Evolutionary conservation across 2,888 invertebrate species (phyloP), one percentile per base, ranked within the genome.

Genomic region (Hyles lineata): DNA sequence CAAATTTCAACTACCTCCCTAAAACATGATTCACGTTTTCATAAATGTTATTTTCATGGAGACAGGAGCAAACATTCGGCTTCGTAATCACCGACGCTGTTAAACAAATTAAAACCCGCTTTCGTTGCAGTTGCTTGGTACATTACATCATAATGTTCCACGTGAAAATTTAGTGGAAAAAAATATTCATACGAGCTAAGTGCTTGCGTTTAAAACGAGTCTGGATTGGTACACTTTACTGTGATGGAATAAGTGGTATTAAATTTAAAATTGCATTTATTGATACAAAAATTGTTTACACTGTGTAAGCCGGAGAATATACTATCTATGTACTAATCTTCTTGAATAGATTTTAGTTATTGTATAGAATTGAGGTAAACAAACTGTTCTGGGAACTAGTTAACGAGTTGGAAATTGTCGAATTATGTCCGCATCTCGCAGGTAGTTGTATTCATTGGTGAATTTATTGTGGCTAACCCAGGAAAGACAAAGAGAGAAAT

Each of bases 31-130:
- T 25, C 11, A 15, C 43, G n/a, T 55, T 17, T 15, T 23, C 60
- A 60, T 23, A 25, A 60, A 60, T 23, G 60, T 11, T 60, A 60
- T 60, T 60, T 60, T 60, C 23, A 60, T 60, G 60, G 25, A 60
- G 60, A 60, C 60, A 25, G 11, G 23, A 60, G 17, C 60, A 60
- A 60, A 60, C 60, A 60, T 15, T 23, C 60, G 2, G 60, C 9
- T 9, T 15, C 60, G 23, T 60, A 60, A 60, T 60, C 60, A 60
- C 55, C n/a, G 55, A 23, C 15, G 60, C 60, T 60, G 60, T 60
- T 60, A 60, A 60, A 60, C 25, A 60, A 60, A 60, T 60, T 60
- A 60, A 60, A 60, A 25, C 17, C 55, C 55, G n/a, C 55, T 60
- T 23, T 25, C 25, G 60, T 60, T 60, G 60, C 60, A 60, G 23